Percentiles rank a stretch among this genome's conserved stretches.
Conservation (phyloP, 2,797 vertebrate genomes). For the Buceros bicornis region DNA sequence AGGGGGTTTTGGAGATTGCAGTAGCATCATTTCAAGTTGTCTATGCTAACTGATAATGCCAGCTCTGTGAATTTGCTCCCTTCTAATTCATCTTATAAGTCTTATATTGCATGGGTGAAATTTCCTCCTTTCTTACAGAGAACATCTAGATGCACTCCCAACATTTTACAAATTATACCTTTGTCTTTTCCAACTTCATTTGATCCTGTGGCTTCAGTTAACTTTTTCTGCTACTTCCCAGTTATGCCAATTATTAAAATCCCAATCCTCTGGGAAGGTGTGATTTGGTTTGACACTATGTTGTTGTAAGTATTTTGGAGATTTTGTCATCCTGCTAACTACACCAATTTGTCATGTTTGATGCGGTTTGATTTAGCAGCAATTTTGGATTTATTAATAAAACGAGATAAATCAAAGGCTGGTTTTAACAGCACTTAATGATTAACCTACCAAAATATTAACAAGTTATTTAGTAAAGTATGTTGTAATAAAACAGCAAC, state of each 20-base stretch:
- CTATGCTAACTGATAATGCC: too few relatives aligned
- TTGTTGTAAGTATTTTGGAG: not conserved
- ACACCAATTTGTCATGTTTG: too few relatives aligned
- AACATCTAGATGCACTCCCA: not conserved
- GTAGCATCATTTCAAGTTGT: too few relatives aligned
- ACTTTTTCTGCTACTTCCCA: not conserved
- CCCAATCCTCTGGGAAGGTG: not conserved
- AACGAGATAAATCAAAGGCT: too few relatives aligned
- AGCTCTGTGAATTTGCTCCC: too few relatives aligned
- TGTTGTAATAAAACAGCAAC: too few relatives aligned
- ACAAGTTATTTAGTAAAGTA: too few relatives aligned
- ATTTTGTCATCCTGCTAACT: not conserved
- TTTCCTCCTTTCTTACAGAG: not conserved
- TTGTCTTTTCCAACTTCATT: not conserved
- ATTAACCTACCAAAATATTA: too few relatives aligned
- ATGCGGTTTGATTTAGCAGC: too few relatives aligned
- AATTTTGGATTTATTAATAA: too few relatives aligned
- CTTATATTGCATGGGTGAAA: not conserved
- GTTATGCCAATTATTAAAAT: not conserved
- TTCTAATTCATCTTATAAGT: not conserved
- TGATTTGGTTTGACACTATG: not conserved
- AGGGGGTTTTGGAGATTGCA: too few relatives aligned
- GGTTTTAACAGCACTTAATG: too few relatives aligned
- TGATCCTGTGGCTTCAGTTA: not conserved
- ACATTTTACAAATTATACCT: not conserved